These are phyloP conservation scores for Papilio aristodemus DNA, from an alignment of 1,140 invertebrate species.

Conservation along the genomic window DNA sequence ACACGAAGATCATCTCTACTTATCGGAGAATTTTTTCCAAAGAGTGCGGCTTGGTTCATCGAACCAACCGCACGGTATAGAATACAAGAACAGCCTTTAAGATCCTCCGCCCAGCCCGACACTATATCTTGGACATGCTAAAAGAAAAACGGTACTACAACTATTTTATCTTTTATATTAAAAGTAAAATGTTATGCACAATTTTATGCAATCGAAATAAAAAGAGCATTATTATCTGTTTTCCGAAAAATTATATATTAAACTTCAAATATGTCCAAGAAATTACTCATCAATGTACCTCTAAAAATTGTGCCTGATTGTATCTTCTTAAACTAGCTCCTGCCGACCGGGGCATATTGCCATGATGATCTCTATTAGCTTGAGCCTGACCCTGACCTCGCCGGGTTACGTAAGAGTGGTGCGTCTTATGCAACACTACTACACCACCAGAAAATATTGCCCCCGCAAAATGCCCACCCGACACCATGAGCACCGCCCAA, in stretches of 20 bases:
- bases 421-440: conserved; percentile 87
- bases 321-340: conserved; percentile 90
- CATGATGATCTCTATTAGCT: conserved; percentile 85
- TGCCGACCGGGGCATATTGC: conserved; percentile 87
- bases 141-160: conserved; percentile 45
- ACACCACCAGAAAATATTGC: conserved; percentile 87
- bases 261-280: background rate
- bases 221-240: no score
- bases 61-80: conserved; percentile 89
- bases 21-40: conserved; percentile 87
- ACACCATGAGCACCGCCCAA: conserved; percentile 90
- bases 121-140: conserved; percentile 91
- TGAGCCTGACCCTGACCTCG: conserved; percentile 92
- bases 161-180: background rate
- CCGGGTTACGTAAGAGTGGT: conserved; percentile 92
- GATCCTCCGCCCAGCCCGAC: conserved; percentile 84
- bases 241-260: background rate
- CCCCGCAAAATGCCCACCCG: conserved; percentile 93
- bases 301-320: conserved; percentile 86
- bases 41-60: conserved; percentile 86
- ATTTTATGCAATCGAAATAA: no score
- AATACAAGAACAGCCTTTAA: conserved; percentile 87
- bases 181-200: no score
- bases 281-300: conserved; percentile 73
- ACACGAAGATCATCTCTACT: conserved; percentile 85